phyloP scores from a whole-genome alignment of 2,888 invertebrate genomes.

The Cheilosia grossa region DNA sequence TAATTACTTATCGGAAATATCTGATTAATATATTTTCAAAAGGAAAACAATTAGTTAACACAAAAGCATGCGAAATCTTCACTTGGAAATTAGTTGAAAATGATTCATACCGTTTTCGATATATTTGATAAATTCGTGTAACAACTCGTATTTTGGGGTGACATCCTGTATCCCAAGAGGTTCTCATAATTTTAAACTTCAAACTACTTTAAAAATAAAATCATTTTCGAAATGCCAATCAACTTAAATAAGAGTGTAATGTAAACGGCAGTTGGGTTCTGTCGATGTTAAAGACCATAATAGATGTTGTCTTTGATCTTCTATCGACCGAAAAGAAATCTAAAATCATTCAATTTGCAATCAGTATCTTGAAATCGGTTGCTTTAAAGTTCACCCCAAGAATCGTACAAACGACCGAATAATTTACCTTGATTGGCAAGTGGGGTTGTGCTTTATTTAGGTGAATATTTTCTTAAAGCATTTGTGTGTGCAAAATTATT shows the following conservation, averaged over 20 bases:
- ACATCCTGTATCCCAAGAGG: not conserved
- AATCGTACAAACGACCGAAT: not conserved
- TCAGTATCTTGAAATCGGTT: not conserved
- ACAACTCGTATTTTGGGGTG: not conserved
- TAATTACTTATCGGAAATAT: not conserved
- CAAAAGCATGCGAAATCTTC: not conserved
- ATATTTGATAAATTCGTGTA: not conserved
- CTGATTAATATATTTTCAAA: slow-evolving; percentile 2
- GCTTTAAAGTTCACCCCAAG: not conserved
- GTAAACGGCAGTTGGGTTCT: not conserved
- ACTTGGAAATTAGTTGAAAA: not conserved
- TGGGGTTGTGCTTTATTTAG: not conserved
- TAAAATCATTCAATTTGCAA: slow-evolving; percentile 7
- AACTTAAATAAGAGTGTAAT: not conserved
- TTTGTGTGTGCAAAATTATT: not conserved
- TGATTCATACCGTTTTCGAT: not conserved
- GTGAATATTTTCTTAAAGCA: not conserved
- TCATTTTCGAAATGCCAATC: not conserved
- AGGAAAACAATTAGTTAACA: not conserved
- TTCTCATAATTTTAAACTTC: not conserved
- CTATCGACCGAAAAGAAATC: not conserved
- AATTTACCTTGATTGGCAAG: not conserved
- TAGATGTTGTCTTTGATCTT: not conserved
- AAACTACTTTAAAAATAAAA: not conserved
- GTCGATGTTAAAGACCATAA: not conserved